Evolutionary conservation across 2,888 invertebrate species (phyloP).

Genomic region (Drosophila macrospina): DNA sequence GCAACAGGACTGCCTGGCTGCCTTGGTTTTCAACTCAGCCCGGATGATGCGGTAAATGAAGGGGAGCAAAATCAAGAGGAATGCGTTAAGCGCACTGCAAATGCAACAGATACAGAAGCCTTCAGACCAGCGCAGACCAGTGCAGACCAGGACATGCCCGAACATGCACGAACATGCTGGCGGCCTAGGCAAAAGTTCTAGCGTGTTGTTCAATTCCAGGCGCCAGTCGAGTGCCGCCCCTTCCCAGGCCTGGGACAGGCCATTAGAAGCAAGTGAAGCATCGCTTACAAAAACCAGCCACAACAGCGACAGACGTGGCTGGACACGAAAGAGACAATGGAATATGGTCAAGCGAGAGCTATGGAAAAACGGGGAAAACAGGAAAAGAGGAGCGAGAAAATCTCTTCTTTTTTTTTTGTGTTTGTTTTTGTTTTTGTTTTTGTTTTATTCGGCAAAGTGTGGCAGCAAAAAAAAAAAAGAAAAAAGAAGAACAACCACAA

Average conservation of each 20-base stretch:
- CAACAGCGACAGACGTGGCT: conserved; percentile 30
- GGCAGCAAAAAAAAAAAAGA: conserved; percentile 43
- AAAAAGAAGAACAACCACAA: conserved; percentile 40
- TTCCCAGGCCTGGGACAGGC: conserved; percentile 7
- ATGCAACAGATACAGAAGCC: conserved; percentile 54
- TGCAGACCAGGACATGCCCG: conserved; percentile 9
- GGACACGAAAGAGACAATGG: conserved; percentile 24
- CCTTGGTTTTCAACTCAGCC: not conserved
- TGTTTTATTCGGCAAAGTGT: conserved; percentile 38
- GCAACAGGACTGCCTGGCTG: not conserved
- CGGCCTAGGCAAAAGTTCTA: not conserved
- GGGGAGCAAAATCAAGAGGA: conserved; percentile 1
- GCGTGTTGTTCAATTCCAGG: not conserved
- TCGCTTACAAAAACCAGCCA: conserved; percentile 24
- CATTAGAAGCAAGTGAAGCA: conserved; percentile 40
- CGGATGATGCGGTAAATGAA: not conserved
- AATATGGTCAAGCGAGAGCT: conserved; percentile 36
- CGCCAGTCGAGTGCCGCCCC: not conserved
- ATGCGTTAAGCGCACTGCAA: conserved; percentile 51
- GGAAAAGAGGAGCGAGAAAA: not conserved
- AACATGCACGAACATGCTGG: no score
- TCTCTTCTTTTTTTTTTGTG: no score
- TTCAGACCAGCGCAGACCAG: not conserved
- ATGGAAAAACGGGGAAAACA: conserved; percentile 12
- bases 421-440: conserved; percentile 26